These are phyloP conservation scores for Leptopilina clavipes DNA, from an alignment of 1,140 invertebrate species.

Conservation along the genomic window DNA sequence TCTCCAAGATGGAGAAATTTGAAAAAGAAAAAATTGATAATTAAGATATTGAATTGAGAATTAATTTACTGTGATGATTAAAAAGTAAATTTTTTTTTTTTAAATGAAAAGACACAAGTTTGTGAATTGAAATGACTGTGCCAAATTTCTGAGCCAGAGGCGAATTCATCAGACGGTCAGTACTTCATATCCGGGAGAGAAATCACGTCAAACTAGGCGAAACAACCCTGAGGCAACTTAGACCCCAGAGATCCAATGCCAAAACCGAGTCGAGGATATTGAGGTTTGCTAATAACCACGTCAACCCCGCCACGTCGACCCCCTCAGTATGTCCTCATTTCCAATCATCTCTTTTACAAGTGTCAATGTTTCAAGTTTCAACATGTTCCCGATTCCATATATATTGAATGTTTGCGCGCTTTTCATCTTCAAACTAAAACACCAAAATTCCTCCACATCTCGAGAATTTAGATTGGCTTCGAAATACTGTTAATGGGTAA, in stretches of 20 bases:
- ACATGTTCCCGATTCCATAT: not conserved
- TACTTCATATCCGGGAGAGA: constrained; percentile 55
- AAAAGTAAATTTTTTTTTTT: no score
- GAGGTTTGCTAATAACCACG: constrained; percentile 55
- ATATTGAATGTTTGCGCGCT: not conserved
- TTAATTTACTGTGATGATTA: no score
- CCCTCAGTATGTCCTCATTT: not conserved
- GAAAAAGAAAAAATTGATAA: no score
- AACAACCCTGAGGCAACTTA: constrained; percentile 47
- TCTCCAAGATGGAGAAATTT: no score
- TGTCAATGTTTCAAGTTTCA: constrained; percentile 1
- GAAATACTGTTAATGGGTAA: no score
- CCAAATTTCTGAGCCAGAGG: constrained; percentile 23
- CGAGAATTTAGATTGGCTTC: no score
- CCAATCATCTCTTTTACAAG: not conserved
- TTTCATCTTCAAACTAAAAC: not conserved
- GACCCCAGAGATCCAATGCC: constrained; percentile 2
- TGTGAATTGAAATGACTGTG: not conserved
- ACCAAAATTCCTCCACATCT: no score
- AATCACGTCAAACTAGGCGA: constrained; percentile 44
- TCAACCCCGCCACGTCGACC: not conserved
- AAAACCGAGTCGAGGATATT: constrained; percentile 53
- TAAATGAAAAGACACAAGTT: not conserved
- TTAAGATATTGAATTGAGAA: no score
- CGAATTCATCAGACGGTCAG: constrained; percentile 31